Percentiles rank a stretch among this genome's conserved stretches.
Evolutionary conservation across 1,140 invertebrate species (phyloP).

Genomic region (Platorchestia sp.): DNA sequence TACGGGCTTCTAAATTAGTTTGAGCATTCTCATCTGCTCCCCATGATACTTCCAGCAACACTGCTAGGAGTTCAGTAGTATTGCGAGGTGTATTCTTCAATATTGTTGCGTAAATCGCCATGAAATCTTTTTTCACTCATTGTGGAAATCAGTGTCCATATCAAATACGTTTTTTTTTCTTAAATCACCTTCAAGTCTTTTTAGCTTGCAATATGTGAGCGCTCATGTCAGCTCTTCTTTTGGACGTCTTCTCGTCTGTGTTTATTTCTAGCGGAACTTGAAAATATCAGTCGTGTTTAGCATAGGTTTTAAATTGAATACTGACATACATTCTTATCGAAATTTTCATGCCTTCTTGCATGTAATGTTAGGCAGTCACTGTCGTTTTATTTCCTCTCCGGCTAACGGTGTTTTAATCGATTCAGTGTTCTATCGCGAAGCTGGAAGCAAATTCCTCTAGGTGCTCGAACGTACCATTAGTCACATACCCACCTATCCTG

Average conservation of each 20-base stretch:
- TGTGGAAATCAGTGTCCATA: no score
- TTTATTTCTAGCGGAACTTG: not conserved
- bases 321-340: not conserved
- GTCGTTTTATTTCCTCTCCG: not conserved
- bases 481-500: not conserved
- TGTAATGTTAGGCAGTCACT: not conserved
- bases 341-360: not conserved
- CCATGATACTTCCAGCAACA: no score
- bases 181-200: not conserved
- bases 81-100: no score
- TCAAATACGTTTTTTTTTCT: no score
- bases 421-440: not conserved
- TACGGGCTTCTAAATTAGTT: no score
- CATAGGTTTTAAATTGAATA: not conserved
- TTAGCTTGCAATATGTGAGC: not conserved
- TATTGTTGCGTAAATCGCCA: no score
- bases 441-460: not conserved
- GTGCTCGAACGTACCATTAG: no score
- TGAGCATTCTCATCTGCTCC: no score
- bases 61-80: no score
- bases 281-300: not conserved
- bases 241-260: not conserved
- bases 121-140: no score
- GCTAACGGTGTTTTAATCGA: not conserved
- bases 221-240: not conserved